Percentiles rank a stretch among this genome's conserved stretches.
These are phyloP conservation scores for Aphidius colemani DNA, from an alignment of 2,888 invertebrate genomes.

Conservation along the genomic window DNA sequence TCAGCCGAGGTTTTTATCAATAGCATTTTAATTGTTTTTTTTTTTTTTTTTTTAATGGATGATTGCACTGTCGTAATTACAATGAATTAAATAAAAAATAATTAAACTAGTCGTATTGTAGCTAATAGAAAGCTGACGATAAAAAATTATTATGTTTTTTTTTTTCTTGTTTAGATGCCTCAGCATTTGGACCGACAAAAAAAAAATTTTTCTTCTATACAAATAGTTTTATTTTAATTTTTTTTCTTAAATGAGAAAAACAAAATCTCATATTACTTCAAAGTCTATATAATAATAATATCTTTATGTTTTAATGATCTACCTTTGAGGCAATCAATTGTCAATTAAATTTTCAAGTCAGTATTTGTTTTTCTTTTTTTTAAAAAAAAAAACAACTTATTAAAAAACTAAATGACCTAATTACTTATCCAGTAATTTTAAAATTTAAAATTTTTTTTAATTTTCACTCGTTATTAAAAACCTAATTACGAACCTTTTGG, in stretches of 20 bases:
- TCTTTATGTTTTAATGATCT: neutral
- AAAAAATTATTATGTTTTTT: conserved; percentile 49
- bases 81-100: conserved; percentile 40
- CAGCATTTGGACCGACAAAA: neutral
- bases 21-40: conserved; percentile 1
- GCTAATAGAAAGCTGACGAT: conserved; percentile 43
- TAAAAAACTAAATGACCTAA: conserved; percentile 25
- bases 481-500: conserved; percentile 31
- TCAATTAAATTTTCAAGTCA: conserved; percentile 26
- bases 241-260: neutral
- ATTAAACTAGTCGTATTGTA: conserved; percentile 32
- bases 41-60: conserved; percentile 32
- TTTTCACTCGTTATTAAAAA: conserved; percentile 9
- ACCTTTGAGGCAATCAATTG: neutral
- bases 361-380: conserved; percentile 12
- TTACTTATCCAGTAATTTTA: conserved; percentile 20
- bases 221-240: neutral
- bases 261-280: neutral
- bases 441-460: conserved; percentile 10
- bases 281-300: neutral
- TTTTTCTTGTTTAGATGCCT: neutral
- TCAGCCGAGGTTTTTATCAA: conserved; percentile 3
- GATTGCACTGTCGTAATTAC: conserved; percentile 58
- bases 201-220: conserved; percentile 2
- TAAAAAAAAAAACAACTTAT: neutral